These are phyloP conservation scores for Sternarchorhynchus goeldii DNA, from an alignment of 2,797 vertebrate species.

Conservation along the genomic window DNA sequence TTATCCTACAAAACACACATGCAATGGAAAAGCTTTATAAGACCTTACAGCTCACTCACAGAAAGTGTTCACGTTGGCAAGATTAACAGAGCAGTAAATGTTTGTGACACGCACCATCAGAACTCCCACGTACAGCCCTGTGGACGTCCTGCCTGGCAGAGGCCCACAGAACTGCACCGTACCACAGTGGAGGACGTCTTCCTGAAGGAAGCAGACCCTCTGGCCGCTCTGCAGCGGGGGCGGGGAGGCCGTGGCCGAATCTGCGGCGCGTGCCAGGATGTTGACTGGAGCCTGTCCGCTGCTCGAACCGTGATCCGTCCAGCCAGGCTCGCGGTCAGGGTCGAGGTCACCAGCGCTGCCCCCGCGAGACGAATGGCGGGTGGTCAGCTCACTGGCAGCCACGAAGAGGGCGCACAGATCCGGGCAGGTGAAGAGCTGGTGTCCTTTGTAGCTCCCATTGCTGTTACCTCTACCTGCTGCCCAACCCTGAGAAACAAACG, in stretches of 20 bases:
- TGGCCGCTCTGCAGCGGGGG: slow-evolving; percentile 61
- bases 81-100: background rate
- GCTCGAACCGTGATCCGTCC: slow-evolving; percentile 13
- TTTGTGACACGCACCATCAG: slow-evolving; percentile 67
- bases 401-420: slow-evolving; percentile 79
- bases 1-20: slow-evolving; percentile 68
- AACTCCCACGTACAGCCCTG: slow-evolving; percentile 66
- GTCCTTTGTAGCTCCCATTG: slow-evolving; percentile 76
- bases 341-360: slow-evolving; percentile 24
- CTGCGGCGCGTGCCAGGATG: slow-evolving; percentile 62
- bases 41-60: background rate
- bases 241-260: slow-evolving; percentile 41
- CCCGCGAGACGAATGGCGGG: slow-evolving; percentile 55
- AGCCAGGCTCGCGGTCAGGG: slow-evolving; percentile 25
- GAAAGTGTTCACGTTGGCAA: background rate
- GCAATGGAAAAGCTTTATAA: background rate
- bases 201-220: slow-evolving; percentile 66
- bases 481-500: slow-evolving; percentile 66
- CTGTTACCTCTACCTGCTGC: slow-evolving; percentile 70
- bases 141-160: slow-evolving; percentile 60
- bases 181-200: slow-evolving; percentile 55
- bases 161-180: slow-evolving; percentile 71
- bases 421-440: slow-evolving; percentile 74
- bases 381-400: slow-evolving; percentile 61
- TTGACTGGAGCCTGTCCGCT: slow-evolving; percentile 38